Conservation (phyloP, 1,140 invertebrate genomes). For the Pachyrhynchus sulphureomaculatus region DNA sequence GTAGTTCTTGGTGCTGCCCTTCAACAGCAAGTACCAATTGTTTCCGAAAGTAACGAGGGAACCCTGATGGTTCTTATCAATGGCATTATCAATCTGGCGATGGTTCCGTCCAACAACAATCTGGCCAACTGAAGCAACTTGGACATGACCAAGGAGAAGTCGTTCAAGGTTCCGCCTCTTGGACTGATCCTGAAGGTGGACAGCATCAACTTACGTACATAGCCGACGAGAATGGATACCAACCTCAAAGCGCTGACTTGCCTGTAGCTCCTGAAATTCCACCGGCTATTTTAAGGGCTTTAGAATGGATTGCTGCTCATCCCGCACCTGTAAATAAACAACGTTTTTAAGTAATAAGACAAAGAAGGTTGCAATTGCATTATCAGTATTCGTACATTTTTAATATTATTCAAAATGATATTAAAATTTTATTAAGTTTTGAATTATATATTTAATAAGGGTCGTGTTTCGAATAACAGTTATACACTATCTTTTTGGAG, state of each 20-base stretch:
- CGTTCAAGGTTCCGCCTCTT: constrained; percentile 64
- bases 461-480: no score
- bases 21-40: not conserved
- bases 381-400: no score
- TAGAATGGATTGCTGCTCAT: not conserved
- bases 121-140: not conserved
- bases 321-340: not conserved
- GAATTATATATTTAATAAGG: no score
- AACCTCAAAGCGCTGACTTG: constrained; percentile 36
- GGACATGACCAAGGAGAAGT: constrained; percentile 57
- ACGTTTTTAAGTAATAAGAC: no score
- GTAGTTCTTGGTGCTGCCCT: not conserved
- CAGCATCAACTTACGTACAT: no score
- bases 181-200: constrained; percentile 53
- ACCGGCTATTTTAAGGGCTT: not conserved
- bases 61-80: constrained; percentile 65
- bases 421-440: no score
- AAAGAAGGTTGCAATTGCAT: no score
- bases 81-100: constrained; percentile 45
- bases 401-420: no score
- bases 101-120: not conserved
- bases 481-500: no score
- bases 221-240: constrained; percentile 39
- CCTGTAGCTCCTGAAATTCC: not conserved
- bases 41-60: constrained; percentile 61